Evolutionary conservation across 2,888 invertebrate genomes (phyloP), one percentile per base, ranked within the genome.

Genomic region (Trichogramma dendrolimi): DNA sequence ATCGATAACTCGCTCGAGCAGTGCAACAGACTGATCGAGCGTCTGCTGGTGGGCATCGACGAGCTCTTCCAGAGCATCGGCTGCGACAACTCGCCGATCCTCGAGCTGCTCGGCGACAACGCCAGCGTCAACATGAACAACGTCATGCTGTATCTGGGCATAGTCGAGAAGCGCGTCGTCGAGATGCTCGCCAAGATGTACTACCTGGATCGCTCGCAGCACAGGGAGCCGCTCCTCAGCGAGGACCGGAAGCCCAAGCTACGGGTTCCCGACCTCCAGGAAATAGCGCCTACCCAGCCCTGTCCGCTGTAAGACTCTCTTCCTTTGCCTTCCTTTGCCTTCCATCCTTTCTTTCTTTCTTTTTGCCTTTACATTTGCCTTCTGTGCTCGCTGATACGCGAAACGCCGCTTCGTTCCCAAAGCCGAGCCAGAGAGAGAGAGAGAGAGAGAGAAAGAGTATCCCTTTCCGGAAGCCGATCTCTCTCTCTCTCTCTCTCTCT

Each of bases 81-180:
- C 48, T 92, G 92, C 76, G 87, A 88, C 69, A 86, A 88, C 54
- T 84, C 90, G 10, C 89, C 90, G 0, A 82, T 91, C 8, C 79
- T 91, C 38, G 85, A 86, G 70, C 81, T 92, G 8, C 78, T 92
- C 4, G 90, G 91, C 51, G 84, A 87, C 38, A 86, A 89, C 60
- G 84, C 88, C n/a, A 84, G 84, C 27, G 86, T 93, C 48, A 88
- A 87, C 60, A 83, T 84, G 57, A 85, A 87, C 70, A 95, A 94
- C 80, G 90, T 90, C 1, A 85, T 90, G 62, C 84, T 93, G 10
- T 92, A 91, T 75, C 83, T 94, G 71, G 90, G 90, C 68, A 87
- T 92, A 49, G 85, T 95, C 67, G 93, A 94, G 73, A 87, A 88
- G 73, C 86, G 87, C 61, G 86, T 89, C 11, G 83, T 83, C 43